Base-by-base conservation (phyloP, 2,797 vertebrate genomes). In the Ibycter americanus region DNA sequence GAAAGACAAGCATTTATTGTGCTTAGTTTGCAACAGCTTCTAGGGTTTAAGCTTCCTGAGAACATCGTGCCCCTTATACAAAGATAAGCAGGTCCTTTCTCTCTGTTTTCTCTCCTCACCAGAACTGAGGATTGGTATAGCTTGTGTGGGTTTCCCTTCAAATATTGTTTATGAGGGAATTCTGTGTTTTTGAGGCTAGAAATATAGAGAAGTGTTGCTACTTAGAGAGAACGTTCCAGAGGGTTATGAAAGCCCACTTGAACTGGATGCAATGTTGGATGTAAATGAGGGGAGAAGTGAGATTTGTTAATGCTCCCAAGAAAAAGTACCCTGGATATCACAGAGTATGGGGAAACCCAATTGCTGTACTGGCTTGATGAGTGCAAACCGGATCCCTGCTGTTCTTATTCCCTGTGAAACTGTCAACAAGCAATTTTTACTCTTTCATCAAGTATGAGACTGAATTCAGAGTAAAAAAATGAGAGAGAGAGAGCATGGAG, bases 361-460 rank as follows among this genome's bases (percentile, higher is more conserved):
- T 49, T 80, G 17, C 42, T 68, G 36, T 40, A 67, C 26, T 59
- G 46, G 49, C 65, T 68, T 92, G 66, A 23, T 56, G 62, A 90
- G 23, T 19, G 8, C 23, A 59, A 52, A 90, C 40, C 55, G 71
- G 23, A 54, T 52, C 16, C 68, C 26, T 70, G 56, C 44, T 87
- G 40, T 63, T 93, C 52, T 74, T 85, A 71, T 51, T 82, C 63
- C 67, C 47, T 21, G 8, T 78, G 56, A 90, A 84, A 93, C 36
- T 82, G 52, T 87, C 86, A 92, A 96, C 83, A 95, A 85, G 67
- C 40, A 89, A 85, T 90, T 95, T 95, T 87, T 73, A 71, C 21
- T 80, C 47, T 92, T 87, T 56, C 76, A 79, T 91, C 6, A 3
- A 76, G 34, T 47, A 62, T 68, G 67, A 83, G 77, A 63, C 20